Conservation (phyloP, 1,140 invertebrate species). For the Hermetia illucens region DNA sequence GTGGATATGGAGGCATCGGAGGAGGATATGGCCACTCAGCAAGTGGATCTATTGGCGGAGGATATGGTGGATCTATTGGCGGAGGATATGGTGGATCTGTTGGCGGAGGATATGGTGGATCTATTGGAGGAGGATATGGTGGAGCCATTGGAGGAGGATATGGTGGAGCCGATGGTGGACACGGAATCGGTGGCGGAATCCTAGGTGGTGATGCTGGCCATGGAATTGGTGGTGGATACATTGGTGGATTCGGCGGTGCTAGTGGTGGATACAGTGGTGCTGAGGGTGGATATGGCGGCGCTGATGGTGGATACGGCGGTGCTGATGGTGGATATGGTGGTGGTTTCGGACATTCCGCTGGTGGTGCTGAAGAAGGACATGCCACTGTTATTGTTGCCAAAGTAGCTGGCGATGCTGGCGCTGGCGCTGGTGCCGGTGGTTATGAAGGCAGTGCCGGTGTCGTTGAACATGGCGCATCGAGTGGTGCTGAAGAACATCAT, state of each 20-base stretch:
- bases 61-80: slow-evolving; percentile 17
- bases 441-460: background rate
- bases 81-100: slow-evolving; percentile 16
- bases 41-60: slow-evolving; percentile 17
- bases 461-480: background rate
- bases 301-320: slow-evolving; percentile 1
- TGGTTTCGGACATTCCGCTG: background rate
- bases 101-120: slow-evolving; percentile 16
- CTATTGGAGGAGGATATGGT: slow-evolving; percentile 12
- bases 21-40: slow-evolving; percentile 9
- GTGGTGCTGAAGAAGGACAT: background rate
- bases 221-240: background rate
- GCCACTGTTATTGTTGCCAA: background rate
- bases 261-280: slow-evolving; percentile 6
- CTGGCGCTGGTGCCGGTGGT: background rate
- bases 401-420: background rate
- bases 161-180: slow-evolving; percentile 25
- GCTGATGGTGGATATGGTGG: background rate
- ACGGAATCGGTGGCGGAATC: slow-evolving; percentile 6
- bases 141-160: slow-evolving; percentile 10
- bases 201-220: background rate
- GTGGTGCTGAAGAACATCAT: background rate
- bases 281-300: slow-evolving; percentile 1
- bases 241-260: slow-evolving; percentile 5
- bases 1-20: background rate